Evolutionary conservation across 2,797 vertebrate genomes (phyloP).

Genomic region (Oreochromis grahami): DNA sequence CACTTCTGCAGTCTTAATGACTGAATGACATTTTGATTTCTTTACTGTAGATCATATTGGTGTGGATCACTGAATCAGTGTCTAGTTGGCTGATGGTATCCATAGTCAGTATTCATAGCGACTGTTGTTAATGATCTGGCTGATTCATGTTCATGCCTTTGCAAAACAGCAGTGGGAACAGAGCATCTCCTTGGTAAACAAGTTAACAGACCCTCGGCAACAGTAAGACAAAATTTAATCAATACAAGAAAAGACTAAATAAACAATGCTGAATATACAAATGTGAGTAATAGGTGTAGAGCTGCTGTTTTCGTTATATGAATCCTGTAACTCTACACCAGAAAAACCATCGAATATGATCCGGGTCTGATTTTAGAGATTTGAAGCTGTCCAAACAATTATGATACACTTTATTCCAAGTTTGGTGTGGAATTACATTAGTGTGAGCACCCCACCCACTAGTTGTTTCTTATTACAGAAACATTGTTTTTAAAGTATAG

Average conservation of each 20-base stretch:
- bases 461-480: neutral
- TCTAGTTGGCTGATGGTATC: neutral
- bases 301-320: neutral
- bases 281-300: too few species aligned
- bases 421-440: neutral
- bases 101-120: neutral
- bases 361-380: neutral
- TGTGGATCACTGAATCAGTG: neutral
- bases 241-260: neutral
- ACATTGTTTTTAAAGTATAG: neutral
- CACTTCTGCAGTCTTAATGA: neutral
- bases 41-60: neutral
- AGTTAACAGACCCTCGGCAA: neutral
- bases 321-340: neutral
- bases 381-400: neutral
- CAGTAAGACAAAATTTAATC: neutral
- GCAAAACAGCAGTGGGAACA: neutral
- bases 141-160: neutral
- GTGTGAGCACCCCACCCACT: accelerated
- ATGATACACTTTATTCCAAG: neutral
- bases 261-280: neutral
- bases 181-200: neutral
- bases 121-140: neutral
- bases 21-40: neutral
- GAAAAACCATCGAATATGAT: neutral